phyloP scores from a whole-genome alignment of 2,888 invertebrate species.

The Drosophila ustulata region DNA sequence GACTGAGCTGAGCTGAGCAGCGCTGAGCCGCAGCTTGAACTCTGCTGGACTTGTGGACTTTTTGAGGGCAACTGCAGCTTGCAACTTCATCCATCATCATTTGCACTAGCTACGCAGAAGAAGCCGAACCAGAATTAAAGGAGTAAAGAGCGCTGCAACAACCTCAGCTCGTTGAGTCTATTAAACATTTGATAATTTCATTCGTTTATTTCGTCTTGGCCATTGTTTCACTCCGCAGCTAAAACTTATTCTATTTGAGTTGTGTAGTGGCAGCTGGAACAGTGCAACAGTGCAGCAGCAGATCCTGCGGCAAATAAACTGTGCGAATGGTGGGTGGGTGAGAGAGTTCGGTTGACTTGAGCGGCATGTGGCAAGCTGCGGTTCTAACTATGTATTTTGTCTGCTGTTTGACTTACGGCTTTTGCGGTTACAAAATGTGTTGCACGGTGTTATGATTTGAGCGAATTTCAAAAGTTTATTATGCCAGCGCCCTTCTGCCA shows the following conservation, averaged over 20 bases:
- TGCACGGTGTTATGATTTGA: slow-evolving; percentile 69
- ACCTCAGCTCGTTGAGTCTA: slow-evolving; percentile 59
- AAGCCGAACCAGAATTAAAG: no score
- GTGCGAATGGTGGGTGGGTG: slow-evolving; percentile 30
- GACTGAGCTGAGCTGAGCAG: slow-evolving; percentile 50
- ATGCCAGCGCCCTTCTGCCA: slow-evolving; percentile 6
- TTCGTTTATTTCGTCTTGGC: slow-evolving; percentile 45
- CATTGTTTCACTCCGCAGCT: slow-evolving; percentile 18
- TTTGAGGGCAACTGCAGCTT: slow-evolving; percentile 8
- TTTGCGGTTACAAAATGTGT: slow-evolving; percentile 67
- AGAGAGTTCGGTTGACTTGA: slow-evolving; percentile 10
- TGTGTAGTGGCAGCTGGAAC: slow-evolving; percentile 47
- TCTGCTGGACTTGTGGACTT: slow-evolving; percentile 45
- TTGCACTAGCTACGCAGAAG: slow-evolving; percentile 22
- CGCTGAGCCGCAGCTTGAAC: slow-evolving; percentile 48
- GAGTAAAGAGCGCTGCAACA: background rate
- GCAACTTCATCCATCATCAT: slow-evolving; percentile 60
- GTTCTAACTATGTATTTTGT: slow-evolving; percentile 43
- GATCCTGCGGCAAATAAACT: slow-evolving; percentile 18
- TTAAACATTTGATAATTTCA: slow-evolving; percentile 77
- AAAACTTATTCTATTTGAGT: slow-evolving; percentile 69
- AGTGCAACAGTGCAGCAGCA: slow-evolving; percentile 26
- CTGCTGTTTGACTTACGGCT: slow-evolving; percentile 74
- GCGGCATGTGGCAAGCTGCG: slow-evolving; percentile 21
- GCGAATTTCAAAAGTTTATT: slow-evolving; percentile 63